Conservation (phyloP, 2,797 vertebrate species). For the Sebastes nivosus region DNA sequence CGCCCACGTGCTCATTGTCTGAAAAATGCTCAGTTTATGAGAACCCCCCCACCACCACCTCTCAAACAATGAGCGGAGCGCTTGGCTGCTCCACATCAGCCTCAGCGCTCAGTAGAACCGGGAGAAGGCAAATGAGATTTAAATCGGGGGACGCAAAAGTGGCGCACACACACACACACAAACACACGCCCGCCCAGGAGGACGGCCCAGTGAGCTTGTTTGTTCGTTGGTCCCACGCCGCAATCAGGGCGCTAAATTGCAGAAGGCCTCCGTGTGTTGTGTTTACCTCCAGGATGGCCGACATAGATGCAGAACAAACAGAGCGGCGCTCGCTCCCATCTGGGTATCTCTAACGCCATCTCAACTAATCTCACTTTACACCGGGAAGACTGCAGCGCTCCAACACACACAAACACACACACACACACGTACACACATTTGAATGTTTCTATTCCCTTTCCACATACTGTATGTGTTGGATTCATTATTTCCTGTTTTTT, state of each 20-base stretch:
- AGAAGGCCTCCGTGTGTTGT: conserved; percentile 36
- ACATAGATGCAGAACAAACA: conserved; percentile 41
- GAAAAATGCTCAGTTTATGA: conserved; percentile 76
- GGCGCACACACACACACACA: background rate
- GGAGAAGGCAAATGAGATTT: conserved; percentile 65
- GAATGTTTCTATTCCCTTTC: background rate
- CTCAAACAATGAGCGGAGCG: conserved; percentile 53
- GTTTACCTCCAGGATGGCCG: conserved; percentile 55
- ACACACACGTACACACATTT: background rate
- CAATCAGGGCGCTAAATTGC: conserved; percentile 54
- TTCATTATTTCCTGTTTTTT: background rate
- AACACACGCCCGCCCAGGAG: conserved; percentile 32
- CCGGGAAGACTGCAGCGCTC: background rate
- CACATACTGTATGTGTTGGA: background rate
- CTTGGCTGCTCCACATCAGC: conserved; percentile 59
- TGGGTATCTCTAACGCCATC: conserved; percentile 33
- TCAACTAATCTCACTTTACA: conserved; percentile 3
- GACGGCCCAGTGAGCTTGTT: conserved; percentile 39
- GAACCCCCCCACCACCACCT: conserved; percentile 37
- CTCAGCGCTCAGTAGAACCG: conserved; percentile 16
- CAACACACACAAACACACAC: background rate
- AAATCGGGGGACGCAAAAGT: conserved; percentile 49
- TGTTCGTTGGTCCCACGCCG: conserved; percentile 53
- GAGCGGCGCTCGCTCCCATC: conserved; percentile 30
- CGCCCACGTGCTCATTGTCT: conserved; percentile 81